phyloP scores from a whole-genome alignment of 2,888 invertebrate genomes.

The Morpho deidamia region DNA sequence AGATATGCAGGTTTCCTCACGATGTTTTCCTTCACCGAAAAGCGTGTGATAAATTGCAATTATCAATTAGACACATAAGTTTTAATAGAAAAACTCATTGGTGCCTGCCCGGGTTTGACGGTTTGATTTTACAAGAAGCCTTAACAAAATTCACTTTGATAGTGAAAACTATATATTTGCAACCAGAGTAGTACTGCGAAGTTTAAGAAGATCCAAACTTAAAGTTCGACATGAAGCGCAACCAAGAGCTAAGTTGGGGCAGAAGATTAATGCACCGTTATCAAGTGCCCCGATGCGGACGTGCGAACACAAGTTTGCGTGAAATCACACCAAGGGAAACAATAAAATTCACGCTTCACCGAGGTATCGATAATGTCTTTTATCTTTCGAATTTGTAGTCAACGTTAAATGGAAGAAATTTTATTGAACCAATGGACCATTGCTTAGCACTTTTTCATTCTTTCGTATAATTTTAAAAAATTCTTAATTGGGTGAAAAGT shows the following conservation, averaged over 20 bases:
- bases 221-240: slow-evolving; percentile 5
- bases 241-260: slow-evolving; percentile 30
- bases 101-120: no score
- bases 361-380: slow-evolving; percentile 32
- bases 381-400: background rate
- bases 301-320: slow-evolving; percentile 55
- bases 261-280: slow-evolving; percentile 47
- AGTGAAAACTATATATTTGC: background rate
- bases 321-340: slow-evolving; percentile 51
- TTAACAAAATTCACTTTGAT: no score
- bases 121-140: no score
- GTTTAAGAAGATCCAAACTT: slow-evolving; percentile 3
- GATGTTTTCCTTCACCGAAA: no score
- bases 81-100: no score
- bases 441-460: no score
- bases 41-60: no score
- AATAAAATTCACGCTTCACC: slow-evolving; percentile 64
- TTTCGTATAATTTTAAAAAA: no score
- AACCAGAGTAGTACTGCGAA: background rate
- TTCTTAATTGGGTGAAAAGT: no score
- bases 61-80: no score
- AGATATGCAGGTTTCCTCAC: no score
- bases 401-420: background rate
- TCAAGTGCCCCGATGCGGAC: slow-evolving; percentile 39
- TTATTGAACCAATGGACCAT: no score